A percentile compares a stretch with the other conserved stretches of the same genome.
Conservation (phyloP, 2,888 invertebrate species). For the Melolontha melolontha region DNA sequence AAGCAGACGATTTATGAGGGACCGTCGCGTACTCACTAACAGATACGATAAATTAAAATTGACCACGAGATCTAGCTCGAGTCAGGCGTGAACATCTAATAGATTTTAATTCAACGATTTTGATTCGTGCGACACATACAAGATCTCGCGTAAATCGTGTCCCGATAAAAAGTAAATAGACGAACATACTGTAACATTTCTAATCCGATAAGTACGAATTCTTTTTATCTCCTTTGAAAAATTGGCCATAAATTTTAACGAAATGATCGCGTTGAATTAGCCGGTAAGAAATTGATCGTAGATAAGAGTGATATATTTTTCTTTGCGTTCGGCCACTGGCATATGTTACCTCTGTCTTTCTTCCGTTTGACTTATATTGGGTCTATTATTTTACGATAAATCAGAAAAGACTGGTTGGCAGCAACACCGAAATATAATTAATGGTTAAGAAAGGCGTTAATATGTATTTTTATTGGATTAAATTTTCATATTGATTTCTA, state of each 20-base stretch:
- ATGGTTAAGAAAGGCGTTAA: background rate
- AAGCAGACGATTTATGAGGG: slow-evolving; percentile 51
- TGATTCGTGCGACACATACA: slow-evolving; percentile 4
- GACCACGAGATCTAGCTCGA: slow-evolving; percentile 42
- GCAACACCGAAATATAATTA: background rate
- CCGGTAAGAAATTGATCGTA: slow-evolving; percentile 49
- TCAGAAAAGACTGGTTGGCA: background rate
- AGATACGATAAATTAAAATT: slow-evolving; percentile 48
- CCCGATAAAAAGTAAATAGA: slow-evolving; percentile 21
- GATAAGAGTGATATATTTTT: slow-evolving; percentile 49
- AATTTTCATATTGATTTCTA: too few relatives aligned
- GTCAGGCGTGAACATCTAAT: slow-evolving; percentile 37
- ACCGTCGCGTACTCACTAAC: slow-evolving; percentile 43
- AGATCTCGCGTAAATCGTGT: background rate
- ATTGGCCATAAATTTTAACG: slow-evolving; percentile 48
- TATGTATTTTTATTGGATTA: too few relatives aligned
- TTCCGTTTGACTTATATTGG: slow-evolving; percentile 16
- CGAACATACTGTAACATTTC: slow-evolving; percentile 36
- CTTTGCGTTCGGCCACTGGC: slow-evolving; percentile 43
- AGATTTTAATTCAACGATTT: slow-evolving; percentile 43
- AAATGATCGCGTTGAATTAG: slow-evolving; percentile 48
- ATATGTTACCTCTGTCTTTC: slow-evolving; percentile 44
- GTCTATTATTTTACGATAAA: slow-evolving; percentile 29
- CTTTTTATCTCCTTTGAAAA: slow-evolving; percentile 46
- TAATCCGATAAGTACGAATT: slow-evolving; percentile 44